Base-by-base conservation (phyloP, 2,888 invertebrate species). In the Rhyacophila evoluta region DNA sequence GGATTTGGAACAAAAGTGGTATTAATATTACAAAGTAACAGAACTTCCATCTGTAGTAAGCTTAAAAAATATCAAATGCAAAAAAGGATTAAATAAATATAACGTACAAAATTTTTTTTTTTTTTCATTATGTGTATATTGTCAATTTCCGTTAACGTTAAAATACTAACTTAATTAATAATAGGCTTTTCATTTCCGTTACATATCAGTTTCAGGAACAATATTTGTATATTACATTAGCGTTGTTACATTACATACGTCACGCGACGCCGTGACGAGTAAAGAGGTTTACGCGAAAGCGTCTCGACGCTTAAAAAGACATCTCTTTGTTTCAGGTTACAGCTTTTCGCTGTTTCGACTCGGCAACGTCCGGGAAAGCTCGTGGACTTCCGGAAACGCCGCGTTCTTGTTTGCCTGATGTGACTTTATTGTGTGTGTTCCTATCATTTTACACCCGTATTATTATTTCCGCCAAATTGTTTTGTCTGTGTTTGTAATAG, bases 321-420 rank as follows among this genome's bases (percentile, higher is more conserved):
- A 55, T 77, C 41, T 72, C 74, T 74, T 74, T 74, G 74, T 77
- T 77, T 72, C 68, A 67, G 73, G 36, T 37, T 37, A 37, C 77
- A 55, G 38, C 68, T 77, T 41, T 33, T 70, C 77, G 70, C 74
- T 33, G 70, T 70, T 70, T 6, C 70, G 33, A 36, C 28, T 55
- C 77, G 73, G 39, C 39, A n/a, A 28, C 4, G 37, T 2, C 72
- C 78, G 78, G 74, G 6, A 68, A 38, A n/a, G 28, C 37, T 70
- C 77, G 77, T 71, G 10, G 8, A 11, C 38, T 38, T 73, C 73
- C 74, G 78, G 55, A 38, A 70, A 38, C 70, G 15, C 70, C 36
- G 19, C 55, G 19, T 6, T 19, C 19, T 8, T 19, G 55, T 55
- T 55, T 55, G 25, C 55, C 25, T 55, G 25, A 1, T 19, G 55